Percentiles rank a stretch among this genome's conserved stretches.
These are phyloP conservation scores for Caenorhabditis brenneri DNA, from an alignment of 1,140 invertebrate genomes.

Conservation along the genomic window DNA sequence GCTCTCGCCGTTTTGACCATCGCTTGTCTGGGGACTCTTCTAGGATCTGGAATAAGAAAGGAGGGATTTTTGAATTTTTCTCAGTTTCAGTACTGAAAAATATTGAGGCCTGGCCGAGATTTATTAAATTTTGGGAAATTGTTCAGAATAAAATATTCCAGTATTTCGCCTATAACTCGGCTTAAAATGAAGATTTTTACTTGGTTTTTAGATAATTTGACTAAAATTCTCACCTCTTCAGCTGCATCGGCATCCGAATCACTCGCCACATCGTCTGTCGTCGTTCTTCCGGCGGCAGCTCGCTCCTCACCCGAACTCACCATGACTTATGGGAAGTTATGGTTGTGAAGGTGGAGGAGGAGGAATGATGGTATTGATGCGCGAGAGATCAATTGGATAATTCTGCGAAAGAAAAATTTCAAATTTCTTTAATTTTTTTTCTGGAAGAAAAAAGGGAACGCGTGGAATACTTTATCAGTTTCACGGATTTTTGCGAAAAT, in stretches of 20 bases:
- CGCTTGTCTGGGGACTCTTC: conserved; percentile 97
- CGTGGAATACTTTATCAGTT: too few species aligned
- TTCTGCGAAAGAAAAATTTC: not conserved
- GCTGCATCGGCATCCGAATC: conserved; percentile 65
- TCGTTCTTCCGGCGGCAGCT: not conserved
- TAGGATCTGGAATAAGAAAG: conserved; percentile 78
- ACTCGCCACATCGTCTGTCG: conserved; percentile 53
- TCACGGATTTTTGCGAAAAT: too few species aligned
- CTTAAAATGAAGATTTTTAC: too few species aligned
- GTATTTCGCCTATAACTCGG: too few species aligned
- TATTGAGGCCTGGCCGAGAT: too few species aligned
- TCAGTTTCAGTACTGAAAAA: too few species aligned
- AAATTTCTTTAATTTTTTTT: not conserved
- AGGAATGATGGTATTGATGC: not conserved
- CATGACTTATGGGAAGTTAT: not conserved
- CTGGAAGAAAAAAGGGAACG: too few species aligned
- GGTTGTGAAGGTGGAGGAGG: not conserved
- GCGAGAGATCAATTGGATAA: not conserved
- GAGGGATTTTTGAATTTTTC: not conserved
- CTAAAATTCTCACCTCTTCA: conserved; percentile 56
- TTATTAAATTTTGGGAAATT: too few species aligned
- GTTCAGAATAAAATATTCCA: too few species aligned
- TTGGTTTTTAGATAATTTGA: too few species aligned
- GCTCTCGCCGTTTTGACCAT: conserved; percentile 96
- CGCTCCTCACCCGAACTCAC: conserved; percentile 10